Conservation (phyloP, 2,113 vertebrate genomes). For the Oryctolagus cuniculus region DNA sequence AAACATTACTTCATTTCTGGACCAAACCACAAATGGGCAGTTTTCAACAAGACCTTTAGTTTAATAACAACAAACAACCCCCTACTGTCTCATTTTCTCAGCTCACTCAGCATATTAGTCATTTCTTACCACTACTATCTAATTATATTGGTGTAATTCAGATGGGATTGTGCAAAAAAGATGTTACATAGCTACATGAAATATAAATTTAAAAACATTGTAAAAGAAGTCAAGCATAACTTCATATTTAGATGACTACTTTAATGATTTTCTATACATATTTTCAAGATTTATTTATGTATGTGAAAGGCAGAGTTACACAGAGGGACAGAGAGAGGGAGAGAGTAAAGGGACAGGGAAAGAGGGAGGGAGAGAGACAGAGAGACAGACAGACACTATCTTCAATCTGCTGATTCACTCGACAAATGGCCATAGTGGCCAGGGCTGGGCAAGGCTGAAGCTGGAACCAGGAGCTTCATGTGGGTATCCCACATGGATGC, state of each 20-base stretch:
- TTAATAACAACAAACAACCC: constrained; percentile 45
- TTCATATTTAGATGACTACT: not conserved
- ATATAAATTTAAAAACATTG: not conserved
- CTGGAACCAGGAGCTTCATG: too few relatives aligned
- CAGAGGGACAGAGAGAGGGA: too few relatives aligned
- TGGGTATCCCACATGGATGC: too few relatives aligned
- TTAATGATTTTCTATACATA: not conserved
- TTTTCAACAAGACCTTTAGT: constrained; percentile 30
- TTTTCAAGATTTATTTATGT: too few relatives aligned
- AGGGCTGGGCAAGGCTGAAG: too few relatives aligned
- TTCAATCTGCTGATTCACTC: too few relatives aligned
- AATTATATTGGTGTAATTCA: constrained; percentile 48
- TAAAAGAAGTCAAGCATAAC: constrained; percentile 7
- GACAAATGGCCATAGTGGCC: too few relatives aligned
- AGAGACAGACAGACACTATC: too few relatives aligned
- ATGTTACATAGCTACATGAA: not conserved
- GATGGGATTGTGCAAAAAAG: constrained; percentile 15
- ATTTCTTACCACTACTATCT: not conserved
- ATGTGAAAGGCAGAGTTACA: too few relatives aligned
- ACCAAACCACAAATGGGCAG: constrained; percentile 62
- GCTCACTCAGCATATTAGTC: constrained; percentile 30
- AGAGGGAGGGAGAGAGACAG: too few relatives aligned
- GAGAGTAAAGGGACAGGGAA: too few relatives aligned
- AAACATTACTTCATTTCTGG: constrained; percentile 37
- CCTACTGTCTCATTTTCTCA: constrained; percentile 47